A percentile compares a stretch with the other conserved stretches of the same genome.
Evolutionary conservation across 1,140 invertebrate species (phyloP).

Genomic region (Apolygus lucorum): DNA sequence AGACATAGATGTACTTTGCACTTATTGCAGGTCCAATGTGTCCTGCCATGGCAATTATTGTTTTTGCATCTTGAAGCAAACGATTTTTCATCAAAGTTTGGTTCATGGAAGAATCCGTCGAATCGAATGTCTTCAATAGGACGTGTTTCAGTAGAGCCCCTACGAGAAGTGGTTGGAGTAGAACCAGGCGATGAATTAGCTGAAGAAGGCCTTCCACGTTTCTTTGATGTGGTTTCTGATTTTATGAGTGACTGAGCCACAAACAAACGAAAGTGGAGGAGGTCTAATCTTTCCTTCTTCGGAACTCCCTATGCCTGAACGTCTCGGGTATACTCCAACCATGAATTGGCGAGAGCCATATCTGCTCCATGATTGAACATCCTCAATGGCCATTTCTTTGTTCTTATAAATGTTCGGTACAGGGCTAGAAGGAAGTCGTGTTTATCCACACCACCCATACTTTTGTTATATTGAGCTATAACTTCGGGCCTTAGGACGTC

Average conservation of each 20-base stretch:
- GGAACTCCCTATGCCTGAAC: not conserved
- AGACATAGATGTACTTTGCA: not conserved
- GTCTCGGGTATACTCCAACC: slow-evolving; percentile 10
- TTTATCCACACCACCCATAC: slow-evolving; percentile 39
- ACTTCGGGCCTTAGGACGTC: slow-evolving; percentile 30
- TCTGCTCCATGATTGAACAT: slow-evolving; percentile 6
- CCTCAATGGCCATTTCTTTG: not conserved
- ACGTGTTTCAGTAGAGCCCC: not conserved
- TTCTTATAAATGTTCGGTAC: slow-evolving; percentile 4
- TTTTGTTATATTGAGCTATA: slow-evolving; percentile 35
- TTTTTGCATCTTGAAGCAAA: not conserved
- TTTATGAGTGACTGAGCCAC: not conserved
- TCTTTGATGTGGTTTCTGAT: not conserved
- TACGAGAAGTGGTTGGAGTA: not conserved
- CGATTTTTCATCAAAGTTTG: not conserved
- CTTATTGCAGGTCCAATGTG: not conserved
- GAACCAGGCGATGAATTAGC: not conserved
- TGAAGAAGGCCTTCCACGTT: slow-evolving; percentile 7
- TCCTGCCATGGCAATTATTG: not conserved
- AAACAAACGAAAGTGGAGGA: not conserved
- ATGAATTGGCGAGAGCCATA: not conserved
- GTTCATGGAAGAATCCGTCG: not conserved
- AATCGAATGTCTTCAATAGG: not conserved
- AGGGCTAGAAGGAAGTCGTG: not conserved
- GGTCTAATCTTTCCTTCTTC: not conserved